Percentiles rank a stretch among this genome's conserved stretches.
These are phyloP conservation scores for Orgyia antiqua DNA, from an alignment of 2,888 invertebrate species.

Conservation along the genomic window DNA sequence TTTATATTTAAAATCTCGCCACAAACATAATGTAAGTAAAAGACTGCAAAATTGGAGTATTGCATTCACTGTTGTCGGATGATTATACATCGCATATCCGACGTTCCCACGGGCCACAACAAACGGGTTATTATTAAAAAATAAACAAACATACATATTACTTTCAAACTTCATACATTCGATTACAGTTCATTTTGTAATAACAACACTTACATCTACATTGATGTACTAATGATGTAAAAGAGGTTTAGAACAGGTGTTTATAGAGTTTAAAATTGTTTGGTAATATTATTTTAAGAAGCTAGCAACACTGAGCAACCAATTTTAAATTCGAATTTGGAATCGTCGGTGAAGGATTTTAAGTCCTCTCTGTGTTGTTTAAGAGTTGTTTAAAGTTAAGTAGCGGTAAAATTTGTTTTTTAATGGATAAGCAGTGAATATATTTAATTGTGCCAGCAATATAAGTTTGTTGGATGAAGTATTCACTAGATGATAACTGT, in stretches of 20 bases:
- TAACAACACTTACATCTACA: slow-evolving; percentile 35
- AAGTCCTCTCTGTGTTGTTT: slow-evolving; percentile 67
- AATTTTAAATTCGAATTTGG: slow-evolving; percentile 75
- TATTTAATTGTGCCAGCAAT: slow-evolving; percentile 63
- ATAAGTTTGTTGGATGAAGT: slow-evolving; percentile 42
- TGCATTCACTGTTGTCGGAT: slow-evolving; percentile 72
- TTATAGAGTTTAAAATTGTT: slow-evolving; percentile 24
- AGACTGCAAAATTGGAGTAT: slow-evolving; percentile 77
- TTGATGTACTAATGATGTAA: slow-evolving; percentile 17
- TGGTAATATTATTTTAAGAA: slow-evolving; percentile 38
- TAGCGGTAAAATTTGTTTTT: slow-evolving; percentile 70
- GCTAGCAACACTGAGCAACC: slow-evolving; percentile 60
- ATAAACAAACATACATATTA: slow-evolving; percentile 40
- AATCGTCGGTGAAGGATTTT: slow-evolving; percentile 71
- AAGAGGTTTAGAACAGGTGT: slow-evolving; percentile 6
- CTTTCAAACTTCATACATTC: slow-evolving; percentile 33
- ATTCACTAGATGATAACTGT: slow-evolving; percentile 43
- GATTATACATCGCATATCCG: slow-evolving; percentile 76
- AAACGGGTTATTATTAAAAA: slow-evolving; percentile 78
- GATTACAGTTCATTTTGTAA: slow-evolving; percentile 37
- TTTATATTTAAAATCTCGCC: slow-evolving; percentile 49
- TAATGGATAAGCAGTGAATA: slow-evolving; percentile 56
- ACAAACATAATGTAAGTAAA: slow-evolving; percentile 71
- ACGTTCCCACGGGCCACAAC: slow-evolving; percentile 75
- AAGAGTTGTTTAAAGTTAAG: slow-evolving; percentile 61